Percentiles rank a stretch among this genome's conserved stretches.
Conservation (phyloP, 2,888 invertebrate genomes). For the Holacanthella duospinosa region DNA sequence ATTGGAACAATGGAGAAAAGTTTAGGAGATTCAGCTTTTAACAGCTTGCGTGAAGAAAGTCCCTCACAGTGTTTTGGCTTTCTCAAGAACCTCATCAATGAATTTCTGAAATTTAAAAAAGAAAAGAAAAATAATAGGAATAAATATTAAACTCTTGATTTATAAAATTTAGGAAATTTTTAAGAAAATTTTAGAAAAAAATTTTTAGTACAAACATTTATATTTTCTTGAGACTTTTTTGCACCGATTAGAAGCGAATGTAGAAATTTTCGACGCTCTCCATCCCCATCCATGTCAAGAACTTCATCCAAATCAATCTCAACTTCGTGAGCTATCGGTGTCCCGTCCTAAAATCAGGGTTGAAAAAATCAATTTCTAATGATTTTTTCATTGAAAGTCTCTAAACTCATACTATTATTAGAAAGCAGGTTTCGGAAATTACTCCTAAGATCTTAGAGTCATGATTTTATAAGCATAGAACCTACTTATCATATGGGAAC, state of each 20-base stretch:
- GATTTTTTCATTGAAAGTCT: neutral
- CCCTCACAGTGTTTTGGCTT: conserved; percentile 81
- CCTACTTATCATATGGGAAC: no score
- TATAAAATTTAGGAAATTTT: no score
- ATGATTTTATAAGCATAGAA: no score
- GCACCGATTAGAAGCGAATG: conserved; percentile 69
- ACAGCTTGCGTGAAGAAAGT: no score
- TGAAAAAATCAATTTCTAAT: conserved; percentile 4
- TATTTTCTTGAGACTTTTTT: conserved; percentile 75
- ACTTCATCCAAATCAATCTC: conserved; percentile 92
- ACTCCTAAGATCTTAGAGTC: no score
- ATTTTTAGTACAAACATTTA: conserved; percentile 57
- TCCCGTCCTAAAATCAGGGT: conserved; percentile 41
- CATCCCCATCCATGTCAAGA: conserved; percentile 85
- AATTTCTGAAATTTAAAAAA: conserved; percentile 80
- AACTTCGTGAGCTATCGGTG: conserved; percentile 47
- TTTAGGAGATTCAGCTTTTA: no score
- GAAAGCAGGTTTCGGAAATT: neutral
- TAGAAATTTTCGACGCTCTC: conserved; percentile 58
- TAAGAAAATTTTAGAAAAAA: no score
- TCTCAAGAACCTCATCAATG: conserved; percentile 76
- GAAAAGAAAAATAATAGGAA: no score
- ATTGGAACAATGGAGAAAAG: no score
- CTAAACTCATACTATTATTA: no score
- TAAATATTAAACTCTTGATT: no score